phyloP scores from a whole-genome alignment of 2,797 vertebrate species.

The Sebastes hopkinsi region DNA sequence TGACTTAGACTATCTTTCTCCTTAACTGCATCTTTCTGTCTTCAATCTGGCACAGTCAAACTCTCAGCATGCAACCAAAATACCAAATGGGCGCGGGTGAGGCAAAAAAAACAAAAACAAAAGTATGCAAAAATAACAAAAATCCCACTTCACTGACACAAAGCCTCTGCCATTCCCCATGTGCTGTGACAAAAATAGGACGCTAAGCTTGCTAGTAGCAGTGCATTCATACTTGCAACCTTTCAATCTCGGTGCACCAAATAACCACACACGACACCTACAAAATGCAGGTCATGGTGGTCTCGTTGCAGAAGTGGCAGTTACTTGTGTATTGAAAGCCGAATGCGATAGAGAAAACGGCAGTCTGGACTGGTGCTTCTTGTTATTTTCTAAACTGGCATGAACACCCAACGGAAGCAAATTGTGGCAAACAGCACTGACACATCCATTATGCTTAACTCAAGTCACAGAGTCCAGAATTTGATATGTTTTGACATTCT shows the following conservation, averaged over 20 bases:
- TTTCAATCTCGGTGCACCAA: not conserved
- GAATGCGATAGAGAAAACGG: not conserved
- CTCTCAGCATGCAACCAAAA: slow-evolving; percentile 14
- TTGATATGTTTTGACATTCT: slow-evolving; percentile 56
- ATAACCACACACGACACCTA: not conserved
- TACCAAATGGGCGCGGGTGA: not conserved
- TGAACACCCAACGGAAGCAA: slow-evolving; percentile 22
- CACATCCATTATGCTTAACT: slow-evolving; percentile 54
- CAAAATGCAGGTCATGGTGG: not conserved
- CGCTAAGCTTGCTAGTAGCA: not conserved
- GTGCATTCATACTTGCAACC: not conserved
- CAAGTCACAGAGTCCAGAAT: slow-evolving; percentile 13
- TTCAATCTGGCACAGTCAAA: slow-evolving; percentile 6
- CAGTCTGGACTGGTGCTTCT: slow-evolving; percentile 8
- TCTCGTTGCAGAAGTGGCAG: not conserved
- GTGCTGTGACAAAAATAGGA: slow-evolving; percentile 5
- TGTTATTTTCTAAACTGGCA: slow-evolving; percentile 25
- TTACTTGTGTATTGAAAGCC: not conserved
- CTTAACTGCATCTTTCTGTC: not conserved
- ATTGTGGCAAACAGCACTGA: slow-evolving; percentile 52
- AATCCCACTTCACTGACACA: slow-evolving; percentile 12
- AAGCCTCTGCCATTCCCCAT: not conserved
- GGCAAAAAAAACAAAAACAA: not conserved
- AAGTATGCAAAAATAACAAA: not conserved
- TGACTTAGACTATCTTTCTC: not conserved